Percentiles rank a stretch among this genome's conserved stretches.
Conservation (phyloP, 2,888 invertebrate genomes). For the Cantharis rustica region DNA sequence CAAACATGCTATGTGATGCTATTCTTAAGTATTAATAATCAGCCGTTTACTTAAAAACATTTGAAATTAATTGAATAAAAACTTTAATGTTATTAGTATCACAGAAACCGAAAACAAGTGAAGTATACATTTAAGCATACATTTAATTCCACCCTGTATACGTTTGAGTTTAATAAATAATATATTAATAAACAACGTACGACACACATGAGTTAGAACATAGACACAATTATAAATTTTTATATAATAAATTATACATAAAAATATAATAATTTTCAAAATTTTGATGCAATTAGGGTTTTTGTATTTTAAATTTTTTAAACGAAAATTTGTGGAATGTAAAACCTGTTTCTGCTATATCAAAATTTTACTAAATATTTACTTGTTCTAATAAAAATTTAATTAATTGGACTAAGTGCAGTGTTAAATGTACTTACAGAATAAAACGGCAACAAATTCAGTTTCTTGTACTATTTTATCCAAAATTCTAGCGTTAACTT, state of each 20-base stretch:
- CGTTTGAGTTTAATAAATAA: background rate
- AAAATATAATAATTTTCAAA: background rate
- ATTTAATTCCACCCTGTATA: conserved; percentile 2
- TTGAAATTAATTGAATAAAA: background rate
- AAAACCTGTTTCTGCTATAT: background rate
- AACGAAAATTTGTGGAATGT: background rate
- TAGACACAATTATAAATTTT: background rate
- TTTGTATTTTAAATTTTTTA: background rate
- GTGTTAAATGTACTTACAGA: conserved; percentile 77
- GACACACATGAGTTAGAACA: background rate
- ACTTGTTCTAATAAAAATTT: background rate
- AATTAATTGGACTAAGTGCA: background rate
- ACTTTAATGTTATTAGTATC: background rate
- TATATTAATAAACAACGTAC: background rate
- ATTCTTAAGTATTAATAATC: background rate
- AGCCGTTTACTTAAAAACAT: no score
- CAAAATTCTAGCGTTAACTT: conserved; percentile 89
- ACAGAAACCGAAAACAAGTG: background rate
- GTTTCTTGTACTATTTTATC: conserved; percentile 90
- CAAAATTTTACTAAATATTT: background rate
- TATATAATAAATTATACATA: background rate
- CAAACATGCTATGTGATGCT: background rate
- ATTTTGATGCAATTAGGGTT: background rate
- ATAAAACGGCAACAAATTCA: conserved; percentile 89
- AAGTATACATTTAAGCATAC: background rate